Evolutionary conservation across 2,113 vertebrate genomes (phyloP).

Genomic region (Stomatorhinus ivindoensis): DNA sequence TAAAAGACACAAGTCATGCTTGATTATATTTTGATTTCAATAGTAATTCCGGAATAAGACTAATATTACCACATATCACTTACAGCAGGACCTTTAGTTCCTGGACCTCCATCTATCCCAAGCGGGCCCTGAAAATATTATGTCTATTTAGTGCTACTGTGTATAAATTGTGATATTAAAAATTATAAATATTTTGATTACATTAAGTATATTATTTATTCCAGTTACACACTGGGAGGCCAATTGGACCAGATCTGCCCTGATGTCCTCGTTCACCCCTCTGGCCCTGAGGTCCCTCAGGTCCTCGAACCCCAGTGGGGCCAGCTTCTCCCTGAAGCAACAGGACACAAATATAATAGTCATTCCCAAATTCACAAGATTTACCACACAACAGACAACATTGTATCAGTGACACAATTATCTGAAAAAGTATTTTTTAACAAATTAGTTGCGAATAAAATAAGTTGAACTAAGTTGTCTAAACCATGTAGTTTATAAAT

Average conservation of each 20-base stretch:
- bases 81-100: conserved; percentile 86
- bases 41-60: not conserved
- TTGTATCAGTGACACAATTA: not conserved
- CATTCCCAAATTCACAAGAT: not conserved
- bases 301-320: conserved; percentile 87
- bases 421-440: not conserved
- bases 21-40: not conserved
- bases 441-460: not conserved
- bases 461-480: not conserved
- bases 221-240: conserved; percentile 66
- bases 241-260: conserved; percentile 73
- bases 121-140: conserved; percentile 60
- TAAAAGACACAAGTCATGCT: not conserved
- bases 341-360: not conserved
- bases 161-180: not conserved
- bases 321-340: conserved; percentile 43
- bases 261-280: conserved; percentile 84
- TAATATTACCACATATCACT: conserved; percentile 42
- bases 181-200: not conserved
- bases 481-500: not conserved
- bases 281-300: conserved; percentile 88
- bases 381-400: not conserved
- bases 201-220: not conserved
- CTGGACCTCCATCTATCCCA: conserved; percentile 81
- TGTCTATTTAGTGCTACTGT: not conserved